Evolutionary conservation across 2,888 invertebrate species (phyloP), one percentile per base, ranked within the genome.

Genomic region (Syrista parreyssii): DNA sequence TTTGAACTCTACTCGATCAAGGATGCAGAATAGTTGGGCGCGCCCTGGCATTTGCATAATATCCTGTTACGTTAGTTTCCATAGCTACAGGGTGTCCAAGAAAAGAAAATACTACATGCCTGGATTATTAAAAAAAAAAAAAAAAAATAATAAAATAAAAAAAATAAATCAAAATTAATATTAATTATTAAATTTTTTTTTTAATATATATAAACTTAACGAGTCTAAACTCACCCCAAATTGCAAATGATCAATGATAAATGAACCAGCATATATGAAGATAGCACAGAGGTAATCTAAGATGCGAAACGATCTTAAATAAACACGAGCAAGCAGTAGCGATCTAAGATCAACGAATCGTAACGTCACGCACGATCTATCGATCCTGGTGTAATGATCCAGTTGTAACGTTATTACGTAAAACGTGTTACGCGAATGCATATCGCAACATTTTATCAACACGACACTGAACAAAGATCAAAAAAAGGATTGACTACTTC

Each of bases 11-110:
- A 55, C 55, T 55, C 55, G 55, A 55, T 55, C 55, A 71, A 71
- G 71, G 71, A 71, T 33, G 71, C 71, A 71, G 71, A 71, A 71
- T 71, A 71, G 71, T 71, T 40, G 73, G 76, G 76, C 76, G 77
- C 77, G 74, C 77, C 77, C 77, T 77, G 12, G 33, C 75, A 78
- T 78, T 78, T 78, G 78, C 78, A 78, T 78, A 78, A 78, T 78
- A 31, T 72, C 33, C 78, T 75, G 78, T 78, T 78, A 78, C 75
- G 40, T n/a, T 71, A 55, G 55, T 55, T 23, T 23, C 23, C 23
- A 55, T 55, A 55, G 55, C 55, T 55, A 55, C 55, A 55, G 55
- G 55, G 55, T 55, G 55, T 55, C 23, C 9, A 55, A 9, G 23
- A 55, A 23, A 23, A 55, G 23, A 55, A 55, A 23, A 23, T 55